phyloP scores from a whole-genome alignment of 2,113 vertebrate species.

The Ictalurus furcatus region DNA sequence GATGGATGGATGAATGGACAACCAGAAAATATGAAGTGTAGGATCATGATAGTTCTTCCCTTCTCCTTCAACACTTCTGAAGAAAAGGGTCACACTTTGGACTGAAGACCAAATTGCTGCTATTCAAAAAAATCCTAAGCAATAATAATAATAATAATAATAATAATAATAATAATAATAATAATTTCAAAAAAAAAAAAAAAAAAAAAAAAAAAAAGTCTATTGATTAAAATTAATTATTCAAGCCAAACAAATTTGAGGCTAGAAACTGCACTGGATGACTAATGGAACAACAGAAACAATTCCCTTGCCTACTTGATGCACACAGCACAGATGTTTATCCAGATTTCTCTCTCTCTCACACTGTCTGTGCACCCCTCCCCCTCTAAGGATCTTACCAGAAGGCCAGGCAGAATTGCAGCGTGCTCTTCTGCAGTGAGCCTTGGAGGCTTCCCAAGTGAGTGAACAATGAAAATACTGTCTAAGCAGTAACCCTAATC shows the following conservation, averaged over 20 bases:
- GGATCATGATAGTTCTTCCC: not conserved
- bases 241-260: not conserved
- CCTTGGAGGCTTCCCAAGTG: conserved; percentile 32
- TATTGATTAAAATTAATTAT: conserved; percentile 7
- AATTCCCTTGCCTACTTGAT: not conserved
- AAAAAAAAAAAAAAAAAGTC: too few relatives aligned
- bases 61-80: not conserved
- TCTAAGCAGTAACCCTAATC: conserved; percentile 19
- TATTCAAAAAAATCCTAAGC: conserved; percentile 11
- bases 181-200: not conserved
- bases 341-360: not conserved
- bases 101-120: not conserved
- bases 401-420: conserved; percentile 36
- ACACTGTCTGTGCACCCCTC: not conserved
- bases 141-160: not conserved
- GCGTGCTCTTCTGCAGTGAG: conserved; percentile 28
- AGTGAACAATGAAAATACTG: conserved; percentile 21
- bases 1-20: not conserved
- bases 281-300: conserved; percentile 7
- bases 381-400: not conserved
- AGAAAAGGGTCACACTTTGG: not conserved
- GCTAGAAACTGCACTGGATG: not conserved
- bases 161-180: too few relatives aligned
- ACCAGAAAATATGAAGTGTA: not conserved
- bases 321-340: conserved; percentile 18